Conservation (phyloP, 2,888 invertebrate species). For the Tholera decimalis region DNA sequence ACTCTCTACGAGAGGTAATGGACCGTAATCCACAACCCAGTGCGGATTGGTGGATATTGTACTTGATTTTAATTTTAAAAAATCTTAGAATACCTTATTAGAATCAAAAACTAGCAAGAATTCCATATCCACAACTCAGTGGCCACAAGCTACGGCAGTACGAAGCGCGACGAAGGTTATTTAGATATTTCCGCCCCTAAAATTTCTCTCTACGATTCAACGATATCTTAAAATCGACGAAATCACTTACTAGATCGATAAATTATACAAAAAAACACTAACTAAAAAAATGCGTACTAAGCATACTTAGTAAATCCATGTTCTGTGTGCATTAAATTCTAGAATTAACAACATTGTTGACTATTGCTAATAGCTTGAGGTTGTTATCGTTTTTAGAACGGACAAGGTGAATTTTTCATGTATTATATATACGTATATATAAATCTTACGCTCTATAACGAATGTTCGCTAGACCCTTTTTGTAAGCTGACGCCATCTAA, state of each 20-base stretch:
- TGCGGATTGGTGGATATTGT: too few species aligned
- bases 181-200: constrained; percentile 56
- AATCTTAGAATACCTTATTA: too few species aligned
- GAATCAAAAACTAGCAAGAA: neutral
- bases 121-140: constrained; percentile 27
- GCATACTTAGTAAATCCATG: constrained; percentile 83
- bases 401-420: constrained; percentile 90
- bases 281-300: constrained; percentile 75
- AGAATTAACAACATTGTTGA: constrained; percentile 91
- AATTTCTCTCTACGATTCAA: constrained; percentile 64
- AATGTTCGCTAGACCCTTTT: constrained; percentile 89
- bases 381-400: constrained; percentile 91
- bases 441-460: constrained; percentile 83
- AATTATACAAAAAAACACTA: constrained; percentile 65
- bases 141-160: constrained; percentile 24
- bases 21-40: too few species aligned
- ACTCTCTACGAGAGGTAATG: too few species aligned
- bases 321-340: constrained; percentile 89
- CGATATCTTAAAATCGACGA: constrained; percentile 65
- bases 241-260: constrained; percentile 64
- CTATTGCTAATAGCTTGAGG: constrained; percentile 92
- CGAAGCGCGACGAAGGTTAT: constrained; percentile 47
- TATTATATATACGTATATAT: constrained; percentile 77
- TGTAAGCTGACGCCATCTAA: constrained; percentile 89
- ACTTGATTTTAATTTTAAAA: too few species aligned